Conservation (phyloP, 2,888 invertebrate genomes). For the Entomobrya multifasciata region DNA sequence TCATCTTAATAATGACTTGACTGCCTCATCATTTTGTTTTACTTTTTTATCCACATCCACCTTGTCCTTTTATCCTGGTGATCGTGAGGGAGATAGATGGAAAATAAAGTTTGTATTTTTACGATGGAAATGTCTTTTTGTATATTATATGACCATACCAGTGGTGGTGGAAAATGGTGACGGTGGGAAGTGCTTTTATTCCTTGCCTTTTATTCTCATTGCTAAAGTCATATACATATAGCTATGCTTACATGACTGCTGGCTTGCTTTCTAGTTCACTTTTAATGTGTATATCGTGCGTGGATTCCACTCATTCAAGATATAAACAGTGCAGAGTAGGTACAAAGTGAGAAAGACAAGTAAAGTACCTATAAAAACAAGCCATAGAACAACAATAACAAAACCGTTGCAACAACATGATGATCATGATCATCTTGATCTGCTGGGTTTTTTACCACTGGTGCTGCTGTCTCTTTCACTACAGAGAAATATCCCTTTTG, state of each 20-base stretch:
- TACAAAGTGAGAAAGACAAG: neutral
- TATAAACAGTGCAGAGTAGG: slow-evolving; percentile 5
- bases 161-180: no score
- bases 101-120: slow-evolving; percentile 4
- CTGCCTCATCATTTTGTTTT: slow-evolving; percentile 6
- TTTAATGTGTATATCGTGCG: no score
- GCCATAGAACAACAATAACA: slow-evolving; percentile 17
- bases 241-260: no score
- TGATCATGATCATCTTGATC: neutral
- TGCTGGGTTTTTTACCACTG: neutral
- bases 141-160: slow-evolving; percentile 40
- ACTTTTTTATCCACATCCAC: neutral
- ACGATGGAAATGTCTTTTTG: slow-evolving; percentile 16
- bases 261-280: no score
- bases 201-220: neutral
- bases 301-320: neutral
- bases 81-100: neutral
- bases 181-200: neutral
- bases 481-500: slow-evolving; percentile 28
- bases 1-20: neutral
- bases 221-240: no score
- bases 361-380: slow-evolving; percentile 8
- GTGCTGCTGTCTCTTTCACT: neutral
- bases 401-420: no score
- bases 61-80: neutral